Evolutionary conservation across 2,888 invertebrate genomes (phyloP).

Genomic region (Microchrysa polita): DNA sequence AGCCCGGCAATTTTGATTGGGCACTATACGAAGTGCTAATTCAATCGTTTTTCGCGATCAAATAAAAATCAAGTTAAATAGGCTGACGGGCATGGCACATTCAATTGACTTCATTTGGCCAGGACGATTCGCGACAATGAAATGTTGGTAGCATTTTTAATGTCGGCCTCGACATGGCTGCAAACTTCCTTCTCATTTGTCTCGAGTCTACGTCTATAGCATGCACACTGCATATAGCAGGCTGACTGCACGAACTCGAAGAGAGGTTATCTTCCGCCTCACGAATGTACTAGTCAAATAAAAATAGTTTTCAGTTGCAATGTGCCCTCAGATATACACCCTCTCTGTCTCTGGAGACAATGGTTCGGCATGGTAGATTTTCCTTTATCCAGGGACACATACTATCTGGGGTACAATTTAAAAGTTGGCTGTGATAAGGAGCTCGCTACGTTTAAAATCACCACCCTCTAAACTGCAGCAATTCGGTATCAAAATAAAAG

Average conservation of each 20-base stretch:
- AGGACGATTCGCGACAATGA: too few relatives aligned
- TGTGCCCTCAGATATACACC: not conserved
- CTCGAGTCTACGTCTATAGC: too few relatives aligned
- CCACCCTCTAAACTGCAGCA: slow-evolving; percentile 40
- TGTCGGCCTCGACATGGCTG: too few relatives aligned
- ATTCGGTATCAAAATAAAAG: slow-evolving; percentile 38
- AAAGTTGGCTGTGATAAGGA: slow-evolving; percentile 40
- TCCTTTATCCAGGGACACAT: slow-evolving; percentile 28
- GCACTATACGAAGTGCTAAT: too few relatives aligned
- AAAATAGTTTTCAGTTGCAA: slow-evolving; percentile 34
- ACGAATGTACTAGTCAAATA: slow-evolving; percentile 10
- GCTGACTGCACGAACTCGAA: not conserved
- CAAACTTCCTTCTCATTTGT: too few relatives aligned
- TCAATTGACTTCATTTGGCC: too few relatives aligned
- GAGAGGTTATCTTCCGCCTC: slow-evolving; percentile 10
- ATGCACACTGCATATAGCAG: too few relatives aligned
- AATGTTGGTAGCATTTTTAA: too few relatives aligned
- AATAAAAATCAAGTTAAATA: too few relatives aligned
- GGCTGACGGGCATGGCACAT: too few relatives aligned
- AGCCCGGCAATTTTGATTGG: too few relatives aligned
- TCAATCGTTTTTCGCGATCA: too few relatives aligned
- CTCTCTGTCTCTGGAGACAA: not conserved
- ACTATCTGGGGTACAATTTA: slow-evolving; percentile 42
- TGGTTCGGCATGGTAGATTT: slow-evolving; percentile 3
- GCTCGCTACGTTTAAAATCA: slow-evolving; percentile 31